Base-by-base conservation (phyloP, 2,113 vertebrate species). In the Lophotis ruficrista region DNA sequence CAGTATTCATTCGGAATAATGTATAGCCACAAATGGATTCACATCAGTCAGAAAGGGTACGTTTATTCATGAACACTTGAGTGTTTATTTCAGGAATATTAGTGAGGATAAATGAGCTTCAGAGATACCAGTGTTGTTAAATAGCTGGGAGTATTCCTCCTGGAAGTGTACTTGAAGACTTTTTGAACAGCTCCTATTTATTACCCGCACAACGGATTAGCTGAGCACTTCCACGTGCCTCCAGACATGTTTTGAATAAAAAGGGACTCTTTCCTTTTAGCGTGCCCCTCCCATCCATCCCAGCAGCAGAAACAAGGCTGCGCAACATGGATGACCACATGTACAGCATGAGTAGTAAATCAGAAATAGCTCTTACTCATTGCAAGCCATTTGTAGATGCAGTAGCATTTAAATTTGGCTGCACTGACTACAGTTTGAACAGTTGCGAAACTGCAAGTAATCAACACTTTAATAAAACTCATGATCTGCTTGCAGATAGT, bases 21-120 rank as follows among this genome's bases (percentile, higher is more conserved):
- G 70, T 95, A 80, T 83, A 89, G 77, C 89, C 94, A 84, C 54
- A n/a, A 96, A 92, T 79, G 82, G 83, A 89, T 94, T 93, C 88
- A 90, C 90, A 96, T 89, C 92, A 92, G 79, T 93, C 92, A 91
- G 90, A 96, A 80, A 92, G 85, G 85, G 84, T 83, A 72, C 47
- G 4, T 92, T 95, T 96, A 95, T 95, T 95, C 96, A 87, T 68
- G 83, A 95, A 75, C 88, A 82, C 57, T 96, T 60, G 76, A 94
- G 80, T 97, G 93, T 97, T 97, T 97, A 95, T 96, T 96, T 94
- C 96, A 93, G 94, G 96, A 95, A 93, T 96, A 96, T 96, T 94
- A 94, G 79, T 75, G 60, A 65, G 77, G 60, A 94, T 93, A 95
- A 95, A 96, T 84, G 81, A 95, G 68, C 64, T 94, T 94, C 85